phyloP scores from a whole-genome alignment of 1,140 invertebrate species.

The Tetramorium parvispinum region DNA sequence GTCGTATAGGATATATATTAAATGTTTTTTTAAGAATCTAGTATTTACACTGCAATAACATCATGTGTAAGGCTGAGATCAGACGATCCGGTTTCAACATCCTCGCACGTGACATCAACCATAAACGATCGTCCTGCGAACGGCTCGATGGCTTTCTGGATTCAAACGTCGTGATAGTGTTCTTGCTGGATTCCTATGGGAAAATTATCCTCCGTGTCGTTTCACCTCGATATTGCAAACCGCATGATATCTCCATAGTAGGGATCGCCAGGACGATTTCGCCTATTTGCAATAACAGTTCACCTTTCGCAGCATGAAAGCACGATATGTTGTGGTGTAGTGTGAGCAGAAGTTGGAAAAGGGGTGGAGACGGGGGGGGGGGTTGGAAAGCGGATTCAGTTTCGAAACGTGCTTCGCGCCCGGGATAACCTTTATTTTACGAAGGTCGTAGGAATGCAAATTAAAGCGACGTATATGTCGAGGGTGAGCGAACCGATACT shows the following conservation, averaged over 20 bases:
- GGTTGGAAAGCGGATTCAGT: conserved; percentile 73
- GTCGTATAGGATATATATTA: background rate
- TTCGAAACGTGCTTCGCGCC: conserved; percentile 78
- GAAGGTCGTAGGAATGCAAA: conserved; percentile 79
- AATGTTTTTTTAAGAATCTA: conserved; percentile 42
- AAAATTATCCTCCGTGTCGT: conserved; percentile 79
- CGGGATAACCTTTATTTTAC: conserved; percentile 81
- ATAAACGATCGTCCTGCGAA: conserved; percentile 74
- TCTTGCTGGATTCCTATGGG: conserved; percentile 76
- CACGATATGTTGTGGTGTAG: conserved; percentile 66
- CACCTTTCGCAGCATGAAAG: conserved; percentile 67
- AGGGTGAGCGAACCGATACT: conserved; percentile 56
- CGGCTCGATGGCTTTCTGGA: conserved; percentile 63
- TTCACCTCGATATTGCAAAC: conserved; percentile 70
- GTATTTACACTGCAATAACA: conserved; percentile 21
- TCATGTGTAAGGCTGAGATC: background rate
- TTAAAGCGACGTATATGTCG: conserved; percentile 70
- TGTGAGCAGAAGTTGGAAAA: conserved; percentile 38
- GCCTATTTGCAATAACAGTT: conserved; percentile 81
- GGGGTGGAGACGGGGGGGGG: background rate
- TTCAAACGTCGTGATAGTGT: conserved; percentile 77
- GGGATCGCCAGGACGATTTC: conserved; percentile 75
- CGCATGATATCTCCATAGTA: conserved; percentile 77
- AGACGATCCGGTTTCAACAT: conserved; percentile 39
- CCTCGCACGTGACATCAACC: conserved; percentile 78